Evolutionary conservation across 2,888 invertebrate genomes (phyloP).

Genomic region (Eupeodes luniger): DNA sequence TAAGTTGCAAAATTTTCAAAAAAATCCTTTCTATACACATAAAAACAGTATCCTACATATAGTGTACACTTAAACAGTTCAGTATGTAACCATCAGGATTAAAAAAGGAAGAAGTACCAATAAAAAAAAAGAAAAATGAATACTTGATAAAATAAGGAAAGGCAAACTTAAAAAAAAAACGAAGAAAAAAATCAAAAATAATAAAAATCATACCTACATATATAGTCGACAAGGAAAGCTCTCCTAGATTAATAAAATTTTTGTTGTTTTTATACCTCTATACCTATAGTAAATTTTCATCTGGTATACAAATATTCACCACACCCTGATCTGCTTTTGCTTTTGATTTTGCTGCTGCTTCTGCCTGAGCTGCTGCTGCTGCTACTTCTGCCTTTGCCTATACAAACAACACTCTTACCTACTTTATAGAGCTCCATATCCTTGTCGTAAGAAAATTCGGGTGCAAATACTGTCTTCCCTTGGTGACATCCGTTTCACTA

Average conservation of each 20-base stretch:
- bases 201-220: constrained; percentile 11
- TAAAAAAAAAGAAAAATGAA: constrained; percentile 41
- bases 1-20: neutral
- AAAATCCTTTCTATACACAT: constrained; percentile 5
- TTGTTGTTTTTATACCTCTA: constrained; percentile 51
- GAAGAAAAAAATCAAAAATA: constrained; percentile 34
- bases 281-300: constrained; percentile 61
- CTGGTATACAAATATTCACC: constrained; percentile 75
- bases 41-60: neutral
- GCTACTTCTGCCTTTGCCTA: constrained; percentile 27
- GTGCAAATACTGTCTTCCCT: constrained; percentile 66
- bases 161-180: constrained; percentile 12
- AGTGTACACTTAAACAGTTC: constrained; percentile 12
- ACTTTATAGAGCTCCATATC: constrained; percentile 66
- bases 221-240: constrained; percentile 63
- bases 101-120: constrained; percentile 20
- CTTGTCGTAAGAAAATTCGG: constrained; percentile 65
- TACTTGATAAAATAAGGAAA: constrained; percentile 36
- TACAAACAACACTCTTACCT: constrained; percentile 24
- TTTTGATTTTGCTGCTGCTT: constrained; percentile 39
- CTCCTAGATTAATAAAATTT: constrained; percentile 31
- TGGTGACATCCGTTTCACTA: constrained; percentile 65
- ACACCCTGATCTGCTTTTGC: constrained; percentile 73
- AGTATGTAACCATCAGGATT: constrained; percentile 53
- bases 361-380: constrained; percentile 16